Percentiles rank a stretch among this genome's conserved stretches.
Conservation (phyloP, 2,113 vertebrate genomes). For the Indicator indicator region DNA sequence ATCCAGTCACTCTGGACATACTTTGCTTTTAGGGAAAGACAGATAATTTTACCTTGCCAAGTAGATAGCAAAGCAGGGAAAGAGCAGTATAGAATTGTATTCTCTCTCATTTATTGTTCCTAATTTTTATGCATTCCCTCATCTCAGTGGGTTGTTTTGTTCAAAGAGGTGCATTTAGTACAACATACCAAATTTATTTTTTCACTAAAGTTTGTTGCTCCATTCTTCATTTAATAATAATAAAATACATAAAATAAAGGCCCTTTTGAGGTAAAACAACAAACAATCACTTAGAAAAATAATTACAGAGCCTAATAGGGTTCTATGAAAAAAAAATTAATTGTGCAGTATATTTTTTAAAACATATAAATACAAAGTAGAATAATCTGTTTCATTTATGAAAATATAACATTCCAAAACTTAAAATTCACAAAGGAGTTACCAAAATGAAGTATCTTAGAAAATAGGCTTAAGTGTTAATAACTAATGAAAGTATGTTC, state of each 20-base stretch:
- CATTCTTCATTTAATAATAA: neutral
- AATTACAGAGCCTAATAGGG: neutral
- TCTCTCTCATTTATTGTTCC: neutral
- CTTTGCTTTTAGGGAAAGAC: neutral
- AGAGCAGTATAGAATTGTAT: fast-evolving
- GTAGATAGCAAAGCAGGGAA: neutral
- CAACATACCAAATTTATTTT: neutral
- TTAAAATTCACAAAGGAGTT: neutral
- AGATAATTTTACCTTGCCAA: neutral
- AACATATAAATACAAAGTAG: neutral
- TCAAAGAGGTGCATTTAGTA: neutral
- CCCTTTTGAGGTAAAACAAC: neutral
- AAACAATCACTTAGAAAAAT: neutral
- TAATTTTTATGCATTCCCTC: neutral
- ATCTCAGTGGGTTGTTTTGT: neutral
- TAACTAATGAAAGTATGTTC: neutral
- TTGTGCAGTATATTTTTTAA: neutral
- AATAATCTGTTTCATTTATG: neutral
- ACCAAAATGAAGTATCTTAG: neutral
- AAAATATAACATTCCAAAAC: neutral
- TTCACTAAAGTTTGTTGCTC: neutral
- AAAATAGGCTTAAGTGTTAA: neutral
- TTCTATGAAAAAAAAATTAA: neutral
- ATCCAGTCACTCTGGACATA: neutral
- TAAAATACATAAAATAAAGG: neutral